Evolutionary conservation across 2,888 invertebrate species (phyloP).

Genomic region (Steinernema scapterisci): DNA sequence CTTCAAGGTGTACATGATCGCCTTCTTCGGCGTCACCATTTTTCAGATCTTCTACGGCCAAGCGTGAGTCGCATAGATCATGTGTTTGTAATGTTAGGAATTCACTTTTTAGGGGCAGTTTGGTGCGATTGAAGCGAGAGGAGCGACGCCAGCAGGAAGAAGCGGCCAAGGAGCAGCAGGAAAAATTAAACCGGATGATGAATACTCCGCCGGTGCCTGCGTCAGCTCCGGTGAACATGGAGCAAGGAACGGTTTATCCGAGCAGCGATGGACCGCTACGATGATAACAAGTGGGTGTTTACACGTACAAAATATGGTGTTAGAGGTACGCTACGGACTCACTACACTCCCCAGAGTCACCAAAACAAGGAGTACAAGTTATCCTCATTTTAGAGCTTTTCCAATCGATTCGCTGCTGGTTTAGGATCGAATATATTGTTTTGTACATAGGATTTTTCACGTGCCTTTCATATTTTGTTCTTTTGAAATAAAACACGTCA

Average conservation of each 20-base stretch:
- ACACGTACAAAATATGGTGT: background rate
- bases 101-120: no score
- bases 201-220: background rate
- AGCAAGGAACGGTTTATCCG: background rate
- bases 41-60: background rate
- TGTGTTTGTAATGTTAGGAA: background rate
- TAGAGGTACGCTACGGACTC: no score
- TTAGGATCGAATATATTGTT: background rate
- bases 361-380: no score
- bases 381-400: background rate
- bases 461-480: background rate
- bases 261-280: background rate
- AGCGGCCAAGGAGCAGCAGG: background rate
- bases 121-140: background rate
- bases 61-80: background rate
- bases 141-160: background rate
- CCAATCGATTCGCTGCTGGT: background rate
- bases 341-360: no score
- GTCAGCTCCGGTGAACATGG: background rate
- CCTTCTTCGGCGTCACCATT: conserved; percentile 7
- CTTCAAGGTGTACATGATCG: conserved; percentile 67
- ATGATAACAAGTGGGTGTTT: conserved; percentile 8
- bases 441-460: background rate
- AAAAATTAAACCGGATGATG: conserved; percentile 16
- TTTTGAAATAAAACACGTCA: conserved; percentile 6